These are phyloP conservation scores for Oedothorax gibbosus DNA, from an alignment of 1,140 invertebrate species.

Conservation along the genomic window DNA sequence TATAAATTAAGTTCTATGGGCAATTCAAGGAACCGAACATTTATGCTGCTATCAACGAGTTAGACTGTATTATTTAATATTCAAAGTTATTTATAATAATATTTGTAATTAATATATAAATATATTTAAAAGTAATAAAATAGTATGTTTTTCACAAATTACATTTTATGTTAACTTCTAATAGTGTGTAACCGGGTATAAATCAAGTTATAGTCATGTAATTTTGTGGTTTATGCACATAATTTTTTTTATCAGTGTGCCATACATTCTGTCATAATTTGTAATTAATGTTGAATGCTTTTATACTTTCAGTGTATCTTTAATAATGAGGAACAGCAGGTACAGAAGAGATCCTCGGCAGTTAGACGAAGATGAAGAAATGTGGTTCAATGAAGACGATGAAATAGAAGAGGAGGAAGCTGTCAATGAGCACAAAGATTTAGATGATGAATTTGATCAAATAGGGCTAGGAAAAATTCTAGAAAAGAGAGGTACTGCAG, in stretches of 20 bases:
- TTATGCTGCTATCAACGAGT: too few relatives aligned
- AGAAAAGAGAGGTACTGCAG: slow-evolving; percentile 66
- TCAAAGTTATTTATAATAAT: too few relatives aligned
- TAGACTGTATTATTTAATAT: too few relatives aligned
- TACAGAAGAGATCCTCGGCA: slow-evolving; percentile 91
- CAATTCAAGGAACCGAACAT: too few relatives aligned
- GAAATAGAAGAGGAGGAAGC: slow-evolving; percentile 82
- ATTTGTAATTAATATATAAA: too few relatives aligned
- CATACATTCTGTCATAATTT: background rate
- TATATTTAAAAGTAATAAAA: too few relatives aligned
- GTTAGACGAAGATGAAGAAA: slow-evolving; percentile 96
- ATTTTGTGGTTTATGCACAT: background rate
- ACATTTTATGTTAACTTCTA: too few relatives aligned
- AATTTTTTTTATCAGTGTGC: background rate
- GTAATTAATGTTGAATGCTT: background rate
- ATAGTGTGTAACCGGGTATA: too few relatives aligned
- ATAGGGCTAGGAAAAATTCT: slow-evolving; percentile 74
- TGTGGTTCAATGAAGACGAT: slow-evolving; percentile 98
- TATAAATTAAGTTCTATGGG: too few relatives aligned
- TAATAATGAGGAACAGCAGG: slow-evolving; percentile 81
- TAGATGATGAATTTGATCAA: slow-evolving; percentile 75
- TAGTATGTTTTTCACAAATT: too few relatives aligned
- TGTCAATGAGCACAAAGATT: slow-evolving; percentile 71
- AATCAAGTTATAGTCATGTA: too few relatives aligned
- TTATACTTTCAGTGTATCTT: slow-evolving; percentile 73